Evolutionary conservation across 2,113 vertebrate species (phyloP), one percentile per base, ranked within the genome.

Genomic region (Ceuthmochares aereus): DNA sequence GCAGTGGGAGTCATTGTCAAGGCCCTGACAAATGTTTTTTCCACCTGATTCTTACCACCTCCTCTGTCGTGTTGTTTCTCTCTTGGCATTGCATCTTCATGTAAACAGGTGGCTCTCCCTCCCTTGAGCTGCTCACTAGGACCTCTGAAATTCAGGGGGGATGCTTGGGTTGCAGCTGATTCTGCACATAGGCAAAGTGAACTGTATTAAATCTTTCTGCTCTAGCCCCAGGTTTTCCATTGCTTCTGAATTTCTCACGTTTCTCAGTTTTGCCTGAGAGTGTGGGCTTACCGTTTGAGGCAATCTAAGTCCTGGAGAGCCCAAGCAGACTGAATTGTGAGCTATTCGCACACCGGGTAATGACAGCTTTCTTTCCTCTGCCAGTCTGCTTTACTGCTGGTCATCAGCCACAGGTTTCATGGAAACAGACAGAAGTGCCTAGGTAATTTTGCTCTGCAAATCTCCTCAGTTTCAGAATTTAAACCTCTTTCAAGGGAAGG

Each of bases 121-220:
- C 34, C 18, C 42, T 37, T 0, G 1, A 59, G 58, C 19, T 66
- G 40, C 63, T 70, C 47, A 6, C 45, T 0, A 0, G 47, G 26
- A 56, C 12, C 59, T 51, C 66, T 15, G 52, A 58, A 49, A 9
- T 68, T 72, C 56, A 59, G 47, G 9, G 4, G 56, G 34, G 51
- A 47, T 3, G 4, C 42, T 19, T 37, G n/a, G 54, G 22, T n/a
- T 59, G 14, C 1, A 2, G n/a, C 7, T 91, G 13, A 40, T 19
- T 83, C 45, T 68, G 49, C 56, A 60, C 3, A 2, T 1, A 12
- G 43, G 23, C 40, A 89, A 30, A 15, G 14, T 64, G 19, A 90
- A 23, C 23, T 54, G 18, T 40, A 14, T 47, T 56, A n/a, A 49
- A 13, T 27, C 10, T 30, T 77, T 67, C 40, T 85, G 59, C 12